A percentile compares a stretch with the other conserved stretches of the same genome.
These are phyloP conservation scores for Mesoclemmys tuberculata DNA, from an alignment of 2,113 vertebrate genomes.

Conservation along the genomic window DNA sequence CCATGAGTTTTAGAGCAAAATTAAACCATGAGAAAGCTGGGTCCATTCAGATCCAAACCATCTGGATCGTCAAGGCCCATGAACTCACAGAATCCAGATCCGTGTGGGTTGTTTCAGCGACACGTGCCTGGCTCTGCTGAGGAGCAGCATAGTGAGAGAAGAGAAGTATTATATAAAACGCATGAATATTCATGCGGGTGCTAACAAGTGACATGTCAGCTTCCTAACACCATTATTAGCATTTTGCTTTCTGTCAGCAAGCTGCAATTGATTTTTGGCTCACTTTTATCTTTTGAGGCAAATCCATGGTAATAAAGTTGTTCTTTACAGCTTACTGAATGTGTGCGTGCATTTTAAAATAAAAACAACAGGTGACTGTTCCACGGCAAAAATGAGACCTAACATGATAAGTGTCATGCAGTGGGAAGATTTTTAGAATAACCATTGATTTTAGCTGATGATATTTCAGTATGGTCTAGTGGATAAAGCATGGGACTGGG, in stretches of 20 bases:
- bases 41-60: constrained; percentile 31
- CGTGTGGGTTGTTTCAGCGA: not conserved
- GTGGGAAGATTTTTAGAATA: constrained; percentile 33
- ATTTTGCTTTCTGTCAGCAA: constrained; percentile 73
- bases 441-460: constrained; percentile 13
- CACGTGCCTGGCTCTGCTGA: not conserved
- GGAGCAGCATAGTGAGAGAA: not conserved
- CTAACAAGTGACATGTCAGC: constrained; percentile 65
- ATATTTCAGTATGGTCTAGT: not conserved
- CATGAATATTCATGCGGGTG: constrained; percentile 53
- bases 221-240: constrained; percentile 60
- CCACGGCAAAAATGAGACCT: not conserved
- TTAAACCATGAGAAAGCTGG: not conserved
- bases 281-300: constrained; percentile 64
- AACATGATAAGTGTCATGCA: constrained; percentile 30
- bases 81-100: constrained; percentile 4
- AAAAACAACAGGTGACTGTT: constrained; percentile 1
- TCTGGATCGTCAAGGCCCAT: not conserved
- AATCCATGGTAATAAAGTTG: constrained; percentile 58
- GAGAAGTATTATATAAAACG: constrained; percentile 38
- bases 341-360: not conserved
- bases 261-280: constrained; percentile 65
- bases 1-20: constrained; percentile 27
- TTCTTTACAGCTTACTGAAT: constrained; percentile 56
- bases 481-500: not conserved